These are phyloP conservation scores for Drosophila trapezifrons DNA, from an alignment of 1,140 invertebrate genomes.

Conservation along the genomic window DNA sequence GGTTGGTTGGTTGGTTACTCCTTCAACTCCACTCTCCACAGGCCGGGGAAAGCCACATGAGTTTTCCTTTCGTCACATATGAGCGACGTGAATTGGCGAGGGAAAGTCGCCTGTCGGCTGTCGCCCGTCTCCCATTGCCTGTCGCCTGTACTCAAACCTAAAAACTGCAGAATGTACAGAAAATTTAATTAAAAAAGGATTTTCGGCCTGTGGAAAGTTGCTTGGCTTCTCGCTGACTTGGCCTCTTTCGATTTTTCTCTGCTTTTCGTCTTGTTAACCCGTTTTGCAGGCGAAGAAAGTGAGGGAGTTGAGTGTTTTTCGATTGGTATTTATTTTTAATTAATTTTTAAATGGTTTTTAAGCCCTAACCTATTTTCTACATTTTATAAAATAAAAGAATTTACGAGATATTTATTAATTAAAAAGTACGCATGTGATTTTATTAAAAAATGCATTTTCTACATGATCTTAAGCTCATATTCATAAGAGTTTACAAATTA, in stretches of 20 bases:
- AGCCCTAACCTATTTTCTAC: no score
- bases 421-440: not conserved
- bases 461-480: no score
- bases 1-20: constrained; percentile 35
- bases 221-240: constrained; percentile 76
- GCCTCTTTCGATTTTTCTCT: constrained; percentile 35
- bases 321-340: not conserved
- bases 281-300: not conserved
- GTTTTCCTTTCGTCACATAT: constrained; percentile 68
- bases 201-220: constrained; percentile 74
- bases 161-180: constrained; percentile 81
- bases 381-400: not conserved
- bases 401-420: not conserved
- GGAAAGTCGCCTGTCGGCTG: constrained; percentile 18
- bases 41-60: constrained; percentile 28
- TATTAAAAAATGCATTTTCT: not conserved
- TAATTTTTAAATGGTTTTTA: rapidly evolving
- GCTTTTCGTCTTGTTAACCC: constrained; percentile 16
- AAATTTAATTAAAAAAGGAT: constrained; percentile 82
- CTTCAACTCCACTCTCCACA: constrained; percentile 25
- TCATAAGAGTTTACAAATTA: not conserved
- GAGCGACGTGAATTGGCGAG: constrained; percentile 44
- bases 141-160: constrained; percentile 62
- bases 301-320: constrained; percentile 3
- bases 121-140: constrained; percentile 2